Base-by-base conservation (phyloP, 2,113 vertebrate genomes). In the Amazona vittata region DNA sequence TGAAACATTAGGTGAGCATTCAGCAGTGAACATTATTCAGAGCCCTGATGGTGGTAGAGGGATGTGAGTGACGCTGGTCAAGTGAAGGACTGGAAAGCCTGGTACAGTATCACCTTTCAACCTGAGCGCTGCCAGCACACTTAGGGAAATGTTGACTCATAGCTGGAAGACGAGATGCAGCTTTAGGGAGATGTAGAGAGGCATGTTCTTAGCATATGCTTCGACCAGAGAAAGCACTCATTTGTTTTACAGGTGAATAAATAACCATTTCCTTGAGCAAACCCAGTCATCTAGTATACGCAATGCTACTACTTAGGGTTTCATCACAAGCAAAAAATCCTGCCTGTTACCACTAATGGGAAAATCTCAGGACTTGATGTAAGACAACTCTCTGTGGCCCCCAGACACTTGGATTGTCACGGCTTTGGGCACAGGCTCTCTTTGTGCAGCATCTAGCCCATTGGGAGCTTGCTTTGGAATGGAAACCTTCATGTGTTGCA, bases 191-290 rank as follows among this genome's bases (percentile, higher is more conserved):
- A 68, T 83, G 87, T 21, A 64, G 83, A 50, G 68, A 71, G 47
- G 47, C 64, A 28, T 60, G 80, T 57, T 93, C 15, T 76, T 35
- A 55, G 50, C 71, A 19, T 24, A 26, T 5, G 28, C 55, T 89
- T 89, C 57, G 49, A 28, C 46, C 83, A 79, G 47, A 82, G 69
- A 79, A 83, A 86, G 46, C 39, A 81, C 76, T 15, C 52, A 10
- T 81, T 86, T 86, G 69, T 86, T 92, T 84, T 87, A 86, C 95
- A 93, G 93, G 92, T 96, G 93, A 89, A 92, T 86, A 92, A 94
- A 93, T 33, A 64, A 59, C 60, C 47, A 18, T 79, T 82, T 93
- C 64, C 69, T 69, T 76, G 73, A 86, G 94, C 74, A 73, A 75
- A 28, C 26, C 35, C 46, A 57, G 64, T 13, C 60, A 21, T 10